These are phyloP conservation scores for Rhabdomys pumilio DNA, from an alignment of 2,797 vertebrate species.

Conservation along the genomic window DNA sequence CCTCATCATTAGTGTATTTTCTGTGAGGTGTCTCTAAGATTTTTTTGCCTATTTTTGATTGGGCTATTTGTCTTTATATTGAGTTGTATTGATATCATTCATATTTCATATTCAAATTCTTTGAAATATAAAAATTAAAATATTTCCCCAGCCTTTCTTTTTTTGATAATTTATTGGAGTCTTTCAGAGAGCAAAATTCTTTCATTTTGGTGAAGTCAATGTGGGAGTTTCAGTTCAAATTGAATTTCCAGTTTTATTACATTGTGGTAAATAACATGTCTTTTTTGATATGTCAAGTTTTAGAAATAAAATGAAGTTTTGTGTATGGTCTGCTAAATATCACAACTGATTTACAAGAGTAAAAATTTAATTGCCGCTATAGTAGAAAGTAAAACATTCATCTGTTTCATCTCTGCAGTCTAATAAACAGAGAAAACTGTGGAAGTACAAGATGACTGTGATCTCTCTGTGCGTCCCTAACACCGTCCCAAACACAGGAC, in stretches of 20 bases:
- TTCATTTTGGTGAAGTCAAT: constrained; percentile 63
- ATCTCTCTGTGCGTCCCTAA: background rate
- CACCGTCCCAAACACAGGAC: background rate
- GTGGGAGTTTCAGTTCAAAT: constrained; percentile 60
- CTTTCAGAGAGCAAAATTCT: constrained; percentile 60
- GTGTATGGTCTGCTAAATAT: constrained; percentile 45
- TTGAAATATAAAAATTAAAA: constrained; percentile 38
- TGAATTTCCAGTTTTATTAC: constrained; percentile 65
- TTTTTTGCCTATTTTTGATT: constrained; percentile 34
- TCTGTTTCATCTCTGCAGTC: background rate
- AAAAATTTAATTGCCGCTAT: constrained; percentile 40
- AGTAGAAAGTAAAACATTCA: constrained; percentile 17
- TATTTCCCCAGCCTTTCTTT: constrained; percentile 24
- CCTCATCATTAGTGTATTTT: background rate
- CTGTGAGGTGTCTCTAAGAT: background rate
- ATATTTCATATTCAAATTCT: constrained; percentile 57
- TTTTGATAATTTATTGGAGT: constrained; percentile 39
- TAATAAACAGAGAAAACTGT: constrained; percentile 11
- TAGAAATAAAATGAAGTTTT: constrained; percentile 43
- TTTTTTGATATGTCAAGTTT: constrained; percentile 54
- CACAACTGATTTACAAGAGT: background rate
- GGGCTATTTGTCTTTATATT: background rate
- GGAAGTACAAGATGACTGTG: background rate
- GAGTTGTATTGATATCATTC: constrained; percentile 41
- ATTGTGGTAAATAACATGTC: constrained; percentile 49